Conservation (phyloP, 2,113 vertebrate species). For the Ailurus styani region DNA sequence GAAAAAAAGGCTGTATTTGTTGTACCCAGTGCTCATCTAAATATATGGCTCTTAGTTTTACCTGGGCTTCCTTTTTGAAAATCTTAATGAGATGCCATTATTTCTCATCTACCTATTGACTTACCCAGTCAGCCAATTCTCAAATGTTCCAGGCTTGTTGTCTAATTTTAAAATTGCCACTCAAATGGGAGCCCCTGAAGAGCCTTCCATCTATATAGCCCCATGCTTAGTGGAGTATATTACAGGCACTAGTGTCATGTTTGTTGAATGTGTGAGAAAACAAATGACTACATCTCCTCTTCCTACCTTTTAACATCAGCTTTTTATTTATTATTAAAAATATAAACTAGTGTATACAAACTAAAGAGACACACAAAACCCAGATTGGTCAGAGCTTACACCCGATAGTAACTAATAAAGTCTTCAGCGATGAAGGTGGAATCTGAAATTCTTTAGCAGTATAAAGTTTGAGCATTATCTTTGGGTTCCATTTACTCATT, state of each 20-base stretch:
- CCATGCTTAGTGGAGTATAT: not conserved
- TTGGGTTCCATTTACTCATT: conserved; percentile 28
- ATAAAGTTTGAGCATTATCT: conserved; percentile 1
- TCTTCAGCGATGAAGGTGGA: not conserved
- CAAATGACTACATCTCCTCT: not conserved
- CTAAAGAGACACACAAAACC: not conserved
- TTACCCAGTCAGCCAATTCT: not conserved
- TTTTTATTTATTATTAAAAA: not conserved
- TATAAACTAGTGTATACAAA: not conserved
- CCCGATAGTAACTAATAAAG: not conserved
- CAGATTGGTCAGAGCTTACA: not conserved
- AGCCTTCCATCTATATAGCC: not conserved
- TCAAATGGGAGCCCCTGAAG: not conserved
- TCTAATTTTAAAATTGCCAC: not conserved
- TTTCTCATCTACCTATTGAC: not conserved
- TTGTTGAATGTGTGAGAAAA: not conserved
- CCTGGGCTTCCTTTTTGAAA: not conserved
- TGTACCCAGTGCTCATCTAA: not conserved
- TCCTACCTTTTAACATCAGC: not conserved
- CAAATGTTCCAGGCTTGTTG: not conserved
- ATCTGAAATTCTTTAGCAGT: not conserved
- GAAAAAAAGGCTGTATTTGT: not conserved
- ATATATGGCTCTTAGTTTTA: not conserved
- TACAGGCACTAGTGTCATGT: not conserved
- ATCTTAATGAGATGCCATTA: not conserved